These are phyloP conservation scores for Streblospio benedicti DNA, from an alignment of 1,140 invertebrate species.

Conservation along the genomic window DNA sequence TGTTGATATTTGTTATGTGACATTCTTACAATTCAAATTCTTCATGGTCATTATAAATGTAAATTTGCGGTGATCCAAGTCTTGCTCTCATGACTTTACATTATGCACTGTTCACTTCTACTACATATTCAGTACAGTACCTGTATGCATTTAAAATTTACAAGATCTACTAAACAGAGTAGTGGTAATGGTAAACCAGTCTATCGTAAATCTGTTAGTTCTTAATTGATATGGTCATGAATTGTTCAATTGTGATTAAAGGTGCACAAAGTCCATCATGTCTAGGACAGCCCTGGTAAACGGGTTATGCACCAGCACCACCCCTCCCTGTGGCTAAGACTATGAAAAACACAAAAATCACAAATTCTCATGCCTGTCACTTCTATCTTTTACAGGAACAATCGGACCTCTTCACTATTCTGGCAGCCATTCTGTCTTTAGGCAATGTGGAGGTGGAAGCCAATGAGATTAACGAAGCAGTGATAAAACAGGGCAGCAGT, in stretches of 20 bases:
- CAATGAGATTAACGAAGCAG: conserved; percentile 33
- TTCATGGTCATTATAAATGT: no score
- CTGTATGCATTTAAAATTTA: background rate
- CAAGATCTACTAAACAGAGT: no score
- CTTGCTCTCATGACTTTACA: no score
- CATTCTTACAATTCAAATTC: background rate
- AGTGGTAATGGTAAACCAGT: no score
- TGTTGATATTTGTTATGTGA: background rate
- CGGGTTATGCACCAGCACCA: conserved; percentile 20
- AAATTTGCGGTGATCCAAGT: no score
- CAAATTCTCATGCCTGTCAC: conserved; percentile 20
- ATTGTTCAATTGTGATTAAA: background rate
- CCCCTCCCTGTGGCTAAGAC: conserved; percentile 22
- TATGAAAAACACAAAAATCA: conserved; percentile 18
- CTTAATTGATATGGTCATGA: background rate
- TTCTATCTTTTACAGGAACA: conserved; percentile 51
- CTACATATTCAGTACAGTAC: no score
- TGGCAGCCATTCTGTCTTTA: conserved; percentile 36
- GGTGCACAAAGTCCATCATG: conserved; percentile 2
- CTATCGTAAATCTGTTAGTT: no score
- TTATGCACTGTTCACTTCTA: no score
- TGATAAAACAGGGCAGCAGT: conserved; percentile 26
- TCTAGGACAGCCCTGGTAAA: conserved; percentile 11
- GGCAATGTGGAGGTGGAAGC: conserved; percentile 32
- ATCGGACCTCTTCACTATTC: conserved; percentile 26